Evolutionary conservation across 53 echinoderm and acorn worm genomes (phyloP).

Genomic region (Mesocentrotus franciscanus): DNA sequence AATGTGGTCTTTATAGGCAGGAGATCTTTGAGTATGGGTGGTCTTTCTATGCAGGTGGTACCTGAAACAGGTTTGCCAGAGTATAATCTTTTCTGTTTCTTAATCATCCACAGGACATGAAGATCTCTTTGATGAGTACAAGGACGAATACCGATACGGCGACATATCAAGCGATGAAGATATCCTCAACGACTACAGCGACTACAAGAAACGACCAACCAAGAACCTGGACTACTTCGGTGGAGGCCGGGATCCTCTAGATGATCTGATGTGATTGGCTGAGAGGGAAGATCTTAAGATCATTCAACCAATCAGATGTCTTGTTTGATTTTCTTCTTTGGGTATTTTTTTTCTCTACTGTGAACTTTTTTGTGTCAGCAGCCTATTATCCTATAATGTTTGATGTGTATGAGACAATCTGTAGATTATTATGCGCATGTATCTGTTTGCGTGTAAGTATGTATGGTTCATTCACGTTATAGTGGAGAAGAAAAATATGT

Average conservation of each 20-base stretch:
- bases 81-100: background rate
- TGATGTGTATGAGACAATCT: background rate
- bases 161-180: constrained; percentile 94
- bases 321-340: background rate
- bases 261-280: constrained; percentile 67
- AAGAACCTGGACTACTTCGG: constrained; percentile 66
- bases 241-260: constrained; percentile 59
- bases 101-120: constrained; percentile 27
- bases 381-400: background rate
- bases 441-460: background rate
- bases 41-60: no score
- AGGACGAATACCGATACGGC: constrained; percentile 91
- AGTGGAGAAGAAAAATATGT: background rate
- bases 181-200: constrained; percentile 84
- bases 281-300: background rate
- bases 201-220: constrained; percentile 68
- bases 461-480: background rate
- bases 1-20: no score
- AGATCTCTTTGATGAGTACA: constrained; percentile 93
- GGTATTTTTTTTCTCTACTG: background rate
- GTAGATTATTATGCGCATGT: background rate
- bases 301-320: constrained; percentile 10
- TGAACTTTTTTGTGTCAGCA: background rate
- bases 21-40: no score
- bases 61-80: background rate